A percentile compares a stretch with the other conserved stretches of the same genome.
Conservation (phyloP, 1,140 invertebrate genomes). For the Rhyzopertha dominica region DNA sequence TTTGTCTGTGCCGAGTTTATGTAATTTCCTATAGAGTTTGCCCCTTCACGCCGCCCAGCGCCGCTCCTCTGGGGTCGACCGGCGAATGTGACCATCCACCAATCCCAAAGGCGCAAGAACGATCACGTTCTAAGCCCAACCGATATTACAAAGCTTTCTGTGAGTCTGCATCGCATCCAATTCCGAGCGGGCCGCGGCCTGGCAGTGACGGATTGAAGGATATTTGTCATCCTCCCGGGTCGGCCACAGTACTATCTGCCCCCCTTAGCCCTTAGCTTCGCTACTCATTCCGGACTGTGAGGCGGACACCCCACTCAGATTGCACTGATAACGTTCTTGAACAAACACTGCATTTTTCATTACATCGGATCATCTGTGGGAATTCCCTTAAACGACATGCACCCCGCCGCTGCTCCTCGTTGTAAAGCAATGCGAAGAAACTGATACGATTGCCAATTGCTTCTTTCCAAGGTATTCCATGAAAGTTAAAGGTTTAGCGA, state of each 20-base stretch:
- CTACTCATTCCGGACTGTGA: conserved; percentile 16
- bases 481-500: too few relatives aligned
- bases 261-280: conserved; percentile 24
- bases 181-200: conserved; percentile 44
- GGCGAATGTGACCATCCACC: conserved; percentile 33
- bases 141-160: conserved; percentile 47
- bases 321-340: conserved; percentile 32
- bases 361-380: conserved; percentile 27
- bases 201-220: conserved; percentile 47
- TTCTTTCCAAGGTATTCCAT: too few relatives aligned
- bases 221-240: conserved; percentile 46
- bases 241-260: conserved; percentile 41
- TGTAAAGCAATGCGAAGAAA: too few relatives aligned
- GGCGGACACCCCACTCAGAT: conserved; percentile 24
- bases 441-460: too few relatives aligned
- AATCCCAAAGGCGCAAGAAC: neutral
- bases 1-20: conserved; percentile 48
- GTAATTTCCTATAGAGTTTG: conserved; percentile 48
- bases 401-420: too few relatives aligned
- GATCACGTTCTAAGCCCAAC: conserved; percentile 35
- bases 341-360: conserved; percentile 41
- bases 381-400: conserved; percentile 31
- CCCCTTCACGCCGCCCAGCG: conserved; percentile 32
- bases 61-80: conserved; percentile 30
- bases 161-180: conserved; percentile 48